Evolutionary conservation across 2,113 vertebrate species (phyloP), one percentile per base, ranked within the genome.

Genomic region (Parotia lawesii): DNA sequence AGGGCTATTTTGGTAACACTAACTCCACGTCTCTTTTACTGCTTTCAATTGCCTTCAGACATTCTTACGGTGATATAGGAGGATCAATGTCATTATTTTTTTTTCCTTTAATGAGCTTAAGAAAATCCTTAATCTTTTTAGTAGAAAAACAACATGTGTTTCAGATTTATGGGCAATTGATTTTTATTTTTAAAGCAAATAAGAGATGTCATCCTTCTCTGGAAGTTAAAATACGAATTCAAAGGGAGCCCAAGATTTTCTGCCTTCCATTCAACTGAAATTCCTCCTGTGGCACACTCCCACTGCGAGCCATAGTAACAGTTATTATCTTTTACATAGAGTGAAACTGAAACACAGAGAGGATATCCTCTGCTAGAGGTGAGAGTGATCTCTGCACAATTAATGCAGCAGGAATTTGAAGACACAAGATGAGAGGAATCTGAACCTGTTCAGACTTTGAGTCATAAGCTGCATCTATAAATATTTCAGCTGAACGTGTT

Each of bases 141-240:
- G 72, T 35, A 90, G 76, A 87, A 96, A 93, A 91, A 94, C 85
- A 94, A 94, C 94, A 88, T 76, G 78, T 94, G 91, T 31, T 95
- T 95, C 87, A 95, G 79, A 86, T 96, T 80, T 91, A 93, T 90
- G 67, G 72, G 82, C 61, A 91, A 93, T 17, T 83, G 82, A 81
- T 81, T 94, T 90, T 95, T 91, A 91, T 94, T 95, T 95, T 94
- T 90, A 86, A 93, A 93, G 69, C 90, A 95, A 94, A 93, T 91
- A 95, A 35, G 91, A 95, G 64, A 93, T 95, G 90, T 95, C 93
- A 97, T 87, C 82, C 64, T 85, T 64, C 89, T 79, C 42, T 93
- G 87, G 89, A 71, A 88, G 75, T 60, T 90, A 56, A 83, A 95
- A 91, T 64, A 80, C 1, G 0, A 67, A 93, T 77, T 93, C 79